These are phyloP conservation scores for Drosophila persimilis DNA, from an alignment of 1,140 invertebrate species.

Conservation along the genomic window DNA sequence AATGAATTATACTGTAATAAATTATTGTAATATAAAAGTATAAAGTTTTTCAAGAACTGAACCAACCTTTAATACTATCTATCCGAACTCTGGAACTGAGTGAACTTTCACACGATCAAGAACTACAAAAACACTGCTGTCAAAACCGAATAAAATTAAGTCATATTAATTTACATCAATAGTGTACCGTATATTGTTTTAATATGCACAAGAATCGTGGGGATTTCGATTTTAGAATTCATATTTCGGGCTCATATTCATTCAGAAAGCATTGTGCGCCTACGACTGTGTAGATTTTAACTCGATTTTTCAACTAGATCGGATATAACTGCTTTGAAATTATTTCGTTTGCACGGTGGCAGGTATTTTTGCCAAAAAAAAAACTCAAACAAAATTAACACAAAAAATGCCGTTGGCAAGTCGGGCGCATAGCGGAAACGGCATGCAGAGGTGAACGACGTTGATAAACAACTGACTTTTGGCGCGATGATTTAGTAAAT, in stretches of 20 bases:
- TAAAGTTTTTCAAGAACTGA: too few species aligned
- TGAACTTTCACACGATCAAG: conserved; percentile 6
- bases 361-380: conserved; percentile 4
- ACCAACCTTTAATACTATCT: conserved; percentile 21
- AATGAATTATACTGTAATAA: too few species aligned
- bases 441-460: background rate
- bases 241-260: background rate
- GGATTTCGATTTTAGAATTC: conserved; percentile 11
- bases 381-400: conserved; percentile 9
- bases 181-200: conserved; percentile 9
- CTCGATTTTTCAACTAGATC: background rate
- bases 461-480: too few species aligned
- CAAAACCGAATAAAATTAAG: conserved; percentile 8
- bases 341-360: background rate
- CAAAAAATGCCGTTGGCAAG: conserved; percentile 28
- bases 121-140: conserved; percentile 9
- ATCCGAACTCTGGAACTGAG: too few species aligned
- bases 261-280: too few species aligned
- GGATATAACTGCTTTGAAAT: conserved; percentile 4
- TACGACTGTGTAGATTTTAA: too few species aligned
- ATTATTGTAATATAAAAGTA: too few species aligned
- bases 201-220: background rate
- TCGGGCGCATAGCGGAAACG: conserved; percentile 1
- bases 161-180: conserved; percentile 15
- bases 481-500: too few species aligned